Evolutionary conservation across 2,113 vertebrate species (phyloP), one percentile per base, ranked within the genome.

Genomic region (Conger conger): DNA sequence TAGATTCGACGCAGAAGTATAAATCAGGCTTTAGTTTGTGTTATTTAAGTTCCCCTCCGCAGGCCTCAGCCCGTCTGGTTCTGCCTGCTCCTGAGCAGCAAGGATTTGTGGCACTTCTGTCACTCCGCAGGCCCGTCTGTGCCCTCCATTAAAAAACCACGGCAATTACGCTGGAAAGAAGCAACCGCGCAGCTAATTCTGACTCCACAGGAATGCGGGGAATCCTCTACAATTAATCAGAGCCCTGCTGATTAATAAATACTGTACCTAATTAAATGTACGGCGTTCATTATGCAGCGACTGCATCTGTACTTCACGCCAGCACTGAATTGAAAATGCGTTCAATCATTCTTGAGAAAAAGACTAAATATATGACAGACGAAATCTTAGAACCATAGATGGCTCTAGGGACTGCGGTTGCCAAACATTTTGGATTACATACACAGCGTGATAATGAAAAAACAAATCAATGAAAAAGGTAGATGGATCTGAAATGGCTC

Each of bases 311-410:
- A 33, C 33, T 73, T 73, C 27, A 73, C 30, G 63, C 4, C 63
- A 73, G 27, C n/a, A 30, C n/a, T 33, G n/a, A 73, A 73, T 33
- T 73, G 11, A 73, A 73, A 30, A 73, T 13, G 9, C 11, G 63
- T 73, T 73, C n/a, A 73, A 73, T 73, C 63, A 73, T n/a, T n/a
- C n/a, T 27, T 73, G 63, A 73, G n/a, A 73, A n/a, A 73, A 30
- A 73, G 63, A 20, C 60, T 6, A 33, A 30, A 23, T 33, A 23
- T 33, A 11, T 73, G n/a, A 73, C 63, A 30, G n/a, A 73, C 13
- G 0, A 30, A 73, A 73, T 63, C 57, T 63, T 20, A 33, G n/a
- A n/a, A n/a, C 63, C 63, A 33, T 13, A 33, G 63, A 63, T 63
- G 18, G 18, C 18, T 63, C 4, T n/a, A 68, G 4, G 6, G 9